Evolutionary conservation across 2,113 vertebrate genomes (phyloP).

Genomic region (Nycticebus coucang): DNA sequence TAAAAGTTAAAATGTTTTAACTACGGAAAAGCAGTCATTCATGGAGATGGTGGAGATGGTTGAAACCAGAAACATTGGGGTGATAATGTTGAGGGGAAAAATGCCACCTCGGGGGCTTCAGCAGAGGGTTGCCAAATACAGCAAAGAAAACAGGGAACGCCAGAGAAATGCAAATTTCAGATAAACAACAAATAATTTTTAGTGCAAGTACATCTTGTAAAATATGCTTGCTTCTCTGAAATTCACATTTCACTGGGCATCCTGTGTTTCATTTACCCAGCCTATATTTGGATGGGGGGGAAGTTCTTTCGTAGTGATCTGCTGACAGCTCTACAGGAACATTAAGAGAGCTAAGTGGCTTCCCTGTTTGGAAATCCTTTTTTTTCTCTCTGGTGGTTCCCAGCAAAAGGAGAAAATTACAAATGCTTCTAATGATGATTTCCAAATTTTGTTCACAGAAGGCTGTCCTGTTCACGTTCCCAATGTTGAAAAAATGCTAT

Average conservation of each 20-base stretch:
- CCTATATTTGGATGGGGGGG: not conserved
- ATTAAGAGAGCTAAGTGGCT: not conserved
- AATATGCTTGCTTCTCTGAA: not conserved
- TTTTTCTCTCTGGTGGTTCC: not conserved
- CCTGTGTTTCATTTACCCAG: not conserved
- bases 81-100: not conserved
- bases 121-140: not conserved
- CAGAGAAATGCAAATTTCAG: not conserved
- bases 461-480: slow-evolving; percentile 50
- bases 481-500: slow-evolving; percentile 48
- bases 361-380: not conserved
- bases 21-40: not conserved
- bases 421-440: slow-evolving; percentile 41
- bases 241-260: not conserved
- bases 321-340: too few species aligned
- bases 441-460: slow-evolving; percentile 54
- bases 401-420: slow-evolving; percentile 35
- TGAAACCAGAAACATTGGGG: not conserved
- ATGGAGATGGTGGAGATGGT: not conserved
- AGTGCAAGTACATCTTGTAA: not conserved
- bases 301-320: not conserved
- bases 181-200: not conserved
- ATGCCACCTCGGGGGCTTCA: not conserved
- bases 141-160: not conserved
- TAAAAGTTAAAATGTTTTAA: slow-evolving; percentile 3